Evolutionary conservation across 2,113 vertebrate genomes (phyloP), one percentile per base, ranked within the genome.

Genomic region (Oryzias melastigma): DNA sequence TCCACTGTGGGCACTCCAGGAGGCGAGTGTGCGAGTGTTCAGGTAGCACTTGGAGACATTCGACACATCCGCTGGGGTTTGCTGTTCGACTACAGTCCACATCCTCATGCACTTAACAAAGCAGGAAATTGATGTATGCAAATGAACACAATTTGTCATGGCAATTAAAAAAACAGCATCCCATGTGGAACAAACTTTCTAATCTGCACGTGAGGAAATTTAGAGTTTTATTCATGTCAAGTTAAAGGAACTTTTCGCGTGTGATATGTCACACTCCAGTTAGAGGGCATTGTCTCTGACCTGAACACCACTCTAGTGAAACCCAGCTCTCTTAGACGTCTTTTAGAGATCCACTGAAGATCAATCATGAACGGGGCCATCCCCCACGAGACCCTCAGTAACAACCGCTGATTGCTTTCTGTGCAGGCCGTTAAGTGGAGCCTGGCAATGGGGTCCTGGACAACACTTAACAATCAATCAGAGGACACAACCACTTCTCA

Each of bases 381-480:
- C 87, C 89, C 35, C 88, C 89, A 86, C 59, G 88, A 89, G 89
- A 87, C 87, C 86, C 85, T 88, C 82, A 80, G 89, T 92, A 91
- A 90, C 89, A 88, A 80, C 84, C 85, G 83, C 89, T 91, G 91
- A 91, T 91, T 92, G 88, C 89, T 91, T 88, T 91, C 87, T 89
- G 89, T 87, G 77, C 84, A 78, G 85, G 86, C 85, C 83, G 87
- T 91, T 91, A 90, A 91, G 91, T 90, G 87, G 84, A 89, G 84
- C 68, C 78, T 81, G 74, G 85, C 83, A 79, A 90, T 89, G 88
- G 89, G 87, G 85, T 91, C 81, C 89, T 85, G 89, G 90, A 92
- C 89, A 91, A 92, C 90, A 92, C 90, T 91, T 92, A 91, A 91
- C 87, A 90, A 92, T 92, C 90, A 92, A 92, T 91, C 90, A 91